Base-by-base conservation (phyloP, 2,888 invertebrate species). In the Philereme transversata region DNA sequence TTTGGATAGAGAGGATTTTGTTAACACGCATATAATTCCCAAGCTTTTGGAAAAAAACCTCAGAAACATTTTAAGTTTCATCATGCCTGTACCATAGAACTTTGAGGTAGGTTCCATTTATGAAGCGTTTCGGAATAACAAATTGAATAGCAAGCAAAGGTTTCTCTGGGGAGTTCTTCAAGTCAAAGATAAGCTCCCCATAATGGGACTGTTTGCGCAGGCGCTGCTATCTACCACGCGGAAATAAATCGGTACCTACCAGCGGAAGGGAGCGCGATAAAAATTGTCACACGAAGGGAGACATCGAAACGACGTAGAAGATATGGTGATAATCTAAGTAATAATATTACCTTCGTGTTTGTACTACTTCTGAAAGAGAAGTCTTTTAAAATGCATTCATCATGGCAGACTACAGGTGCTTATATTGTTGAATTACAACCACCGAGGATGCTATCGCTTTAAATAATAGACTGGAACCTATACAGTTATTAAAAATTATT, bases 181-280 rank as follows among this genome's bases (percentile, higher is more conserved):
- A 69, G 63, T 67, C 66, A 64, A 61, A 81, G 90, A 90, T 90
- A 90, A 89, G 90, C 69, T 57, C 83, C 84, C 83, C 73, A 81
- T 73, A 81, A 78, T 78, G 73, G 68, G 77, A 81, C 76, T 90
- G 88, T 91, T 90, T 91, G 84, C 84, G 72, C 81, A 81, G 82
- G 84, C 83, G 77, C 81, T 80, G 70, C 78, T 90, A 90, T 90
- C 89, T 74, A 69, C 65, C 78, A 81, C 77, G 81, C 90, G 90
- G 91, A 91, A 91, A 90, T 89, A 90, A 88, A 89, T 83, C 81
- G 74, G 84, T 81, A 45, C 44, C 36, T 10, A 77, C 74, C 70
- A 79, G 86, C 90, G 90, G 90, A 91, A 87, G 89, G 88, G 88
- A 88, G 83, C 86, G 75, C 68, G 86, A 89, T 88, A 90, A 89